Evolutionary conservation across 1,140 invertebrate species (phyloP), one percentile per base, ranked within the genome.

Genomic region (Papilio xuthus): DNA sequence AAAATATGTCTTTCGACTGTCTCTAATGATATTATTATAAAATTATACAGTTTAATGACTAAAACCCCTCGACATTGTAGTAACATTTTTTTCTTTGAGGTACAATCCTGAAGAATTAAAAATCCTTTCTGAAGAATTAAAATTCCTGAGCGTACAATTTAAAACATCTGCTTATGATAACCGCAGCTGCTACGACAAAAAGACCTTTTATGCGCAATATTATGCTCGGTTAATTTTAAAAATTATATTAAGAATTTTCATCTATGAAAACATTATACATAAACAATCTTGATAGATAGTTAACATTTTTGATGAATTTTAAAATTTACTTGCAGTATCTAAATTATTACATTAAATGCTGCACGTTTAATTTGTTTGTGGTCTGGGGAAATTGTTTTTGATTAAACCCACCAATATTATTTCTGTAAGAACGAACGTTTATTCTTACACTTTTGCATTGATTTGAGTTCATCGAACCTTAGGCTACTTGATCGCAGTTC

Each of bases 81-180:
- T 28, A 23, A 6, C 23, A 60, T 26, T 26, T 63, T n/a, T 28
- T 63, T 15, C 26, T 28, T 63, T 26, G 10, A 63, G 28, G 60
- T 32, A 67, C 26, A 67, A 28, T 18, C 13, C 60, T 67, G 32
- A 67, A 67, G 60, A 28, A 67, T 67, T 15, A 28, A 67, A 67
- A 23, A 32, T 67, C 0, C 4, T 67, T 67, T 28, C 4, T 15
- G 1, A n/a, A n/a, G n/a, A n/a, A n/a, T n/a, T n/a, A 15, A 67
- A 18, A 28, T 15, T 7, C 26, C 26, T 15, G 60, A 12, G 60
- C 4, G 60, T 32, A 67, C 12, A 67, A 67, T 67, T 67, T 28
- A 67, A 67, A 67, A 32, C 26, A 32, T 67, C 60, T 67, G 26
- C 60, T 18, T 67, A 12, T 67, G 26, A 60, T 32, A 67, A 67